Base-by-base conservation (phyloP, 2,113 vertebrate genomes). In the Pedionomus torquatus region DNA sequence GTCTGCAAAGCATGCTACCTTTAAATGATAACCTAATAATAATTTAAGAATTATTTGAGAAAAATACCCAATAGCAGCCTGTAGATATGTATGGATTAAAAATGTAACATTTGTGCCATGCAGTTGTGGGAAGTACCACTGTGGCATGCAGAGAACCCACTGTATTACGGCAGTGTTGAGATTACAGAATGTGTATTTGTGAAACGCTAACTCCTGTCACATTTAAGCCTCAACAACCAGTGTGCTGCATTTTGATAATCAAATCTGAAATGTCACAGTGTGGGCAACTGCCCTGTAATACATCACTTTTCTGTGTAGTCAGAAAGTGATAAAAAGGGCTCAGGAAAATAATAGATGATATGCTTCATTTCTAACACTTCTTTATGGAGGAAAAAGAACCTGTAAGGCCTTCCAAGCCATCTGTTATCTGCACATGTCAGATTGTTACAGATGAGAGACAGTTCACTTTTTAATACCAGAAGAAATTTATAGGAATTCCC, bases 241-340 rank as follows among this genome's bases (percentile, higher is more conserved):
- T 5, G 48, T 84, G 75, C 75, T 95, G 46, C 83, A 91, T 92
- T 90, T 93, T 88, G 89, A 87, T 83, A 96, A 85, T 89, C 91
- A 78, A 64, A 96, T 93, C 85, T 78, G 90, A 98, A 97, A 97
- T 96, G 95, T 83, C 96, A 97, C 79, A 72, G 79, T 95, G 41
- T n/a, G 84, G 87, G 44, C 65, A 91, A 84, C 92, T 97, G 95
- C 87, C 91, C 87, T 80, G 75, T 55, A 91, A 97, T 97, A 81
- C 21, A 97, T 97, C 96, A 97, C 68, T 96, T 91, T 91, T 97
- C 89, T 97, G 79, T 96, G 97, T 94, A 95, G 95, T 95, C 90
- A 94, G 93, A 98, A 97, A 95, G 86, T 87, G 94, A 96, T 97
- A 95, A 96, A 97, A 93, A 96, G 72, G 55, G 28, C 18, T 13